Conservation (phyloP, 1,140 invertebrate species). For the Vanessa tameamea region DNA sequence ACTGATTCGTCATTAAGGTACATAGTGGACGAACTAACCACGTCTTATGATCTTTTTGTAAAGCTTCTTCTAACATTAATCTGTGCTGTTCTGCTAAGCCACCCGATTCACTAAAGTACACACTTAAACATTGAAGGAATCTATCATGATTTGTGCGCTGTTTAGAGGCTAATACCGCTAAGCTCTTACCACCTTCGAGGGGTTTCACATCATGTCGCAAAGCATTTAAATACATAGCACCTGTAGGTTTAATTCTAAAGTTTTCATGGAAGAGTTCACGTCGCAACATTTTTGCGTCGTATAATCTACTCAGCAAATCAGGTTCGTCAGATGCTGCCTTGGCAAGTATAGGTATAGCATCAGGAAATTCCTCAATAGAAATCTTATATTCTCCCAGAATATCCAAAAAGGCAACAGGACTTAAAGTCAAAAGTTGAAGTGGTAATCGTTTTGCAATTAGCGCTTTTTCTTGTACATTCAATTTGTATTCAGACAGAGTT, state of each 20-base stretch:
- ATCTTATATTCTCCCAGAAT: constrained; percentile 40
- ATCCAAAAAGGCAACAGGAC: constrained; percentile 38
- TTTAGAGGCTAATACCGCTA: constrained; percentile 29
- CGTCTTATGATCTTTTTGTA: constrained; percentile 24
- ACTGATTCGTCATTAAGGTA: constrained; percentile 26
- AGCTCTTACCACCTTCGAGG: constrained; percentile 37
- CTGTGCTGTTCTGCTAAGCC: constrained; percentile 49
- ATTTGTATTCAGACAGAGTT: constrained; percentile 50
- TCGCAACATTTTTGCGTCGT: constrained; percentile 43
- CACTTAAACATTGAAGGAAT: constrained; percentile 47
- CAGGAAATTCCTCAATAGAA: constrained; percentile 35
- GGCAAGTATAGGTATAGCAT: constrained; percentile 35
- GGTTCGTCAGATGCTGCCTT: constrained; percentile 34
- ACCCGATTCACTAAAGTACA: constrained; percentile 53
- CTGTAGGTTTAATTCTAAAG: constrained; percentile 42
- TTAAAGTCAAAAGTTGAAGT: constrained; percentile 34
- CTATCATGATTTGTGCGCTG: constrained; percentile 43
- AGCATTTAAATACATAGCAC: constrained; percentile 53
- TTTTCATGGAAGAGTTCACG: constrained; percentile 48
- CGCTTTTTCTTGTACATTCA: constrained; percentile 44
- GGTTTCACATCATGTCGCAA: constrained; percentile 45
- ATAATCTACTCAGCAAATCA: constrained; percentile 44
- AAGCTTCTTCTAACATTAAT: constrained; percentile 29
- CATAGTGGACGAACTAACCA: constrained; percentile 42
- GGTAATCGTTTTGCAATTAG: constrained; percentile 41